A percentile compares a stretch with the other conserved stretches of the same genome.
phyloP scores from a whole-genome alignment of 2,113 vertebrate species.

The Malurus melanocephalus region DNA sequence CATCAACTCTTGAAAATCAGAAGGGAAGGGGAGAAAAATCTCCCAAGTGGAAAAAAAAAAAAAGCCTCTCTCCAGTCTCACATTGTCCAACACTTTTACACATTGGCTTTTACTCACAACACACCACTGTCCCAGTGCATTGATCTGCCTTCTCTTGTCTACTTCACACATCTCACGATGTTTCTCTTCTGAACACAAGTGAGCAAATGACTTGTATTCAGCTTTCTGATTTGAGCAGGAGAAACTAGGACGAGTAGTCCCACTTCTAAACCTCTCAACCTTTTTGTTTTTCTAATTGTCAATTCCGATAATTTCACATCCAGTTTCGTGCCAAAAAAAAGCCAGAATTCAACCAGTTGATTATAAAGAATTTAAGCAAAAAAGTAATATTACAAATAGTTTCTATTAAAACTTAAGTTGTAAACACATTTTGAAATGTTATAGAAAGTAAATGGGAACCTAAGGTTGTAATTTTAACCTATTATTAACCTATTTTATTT shows the following conservation, averaged over 20 bases:
- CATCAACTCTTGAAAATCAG: background rate
- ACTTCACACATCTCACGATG: background rate
- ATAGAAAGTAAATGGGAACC: background rate
- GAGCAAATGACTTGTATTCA: background rate
- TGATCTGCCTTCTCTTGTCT: background rate
- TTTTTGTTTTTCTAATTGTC: background rate
- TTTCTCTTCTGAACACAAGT: background rate
- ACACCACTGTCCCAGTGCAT: background rate
- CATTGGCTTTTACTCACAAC: background rate
- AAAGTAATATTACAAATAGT: background rate
- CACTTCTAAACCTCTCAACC: background rate
- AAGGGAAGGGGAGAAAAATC: background rate
- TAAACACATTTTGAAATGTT: background rate
- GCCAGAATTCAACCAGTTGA: background rate
- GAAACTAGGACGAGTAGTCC: background rate
- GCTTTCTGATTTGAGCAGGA: background rate
- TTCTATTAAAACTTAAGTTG: background rate
- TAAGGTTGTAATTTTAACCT: background rate
- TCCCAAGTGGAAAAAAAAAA: background rate
- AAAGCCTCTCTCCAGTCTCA: accelerated
- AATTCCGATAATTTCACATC: background rate
- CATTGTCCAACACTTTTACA: background rate
- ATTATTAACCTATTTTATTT: too few relatives aligned
- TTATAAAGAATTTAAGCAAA: background rate
- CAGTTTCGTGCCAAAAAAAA: background rate